A percentile compares a stretch with the other conserved stretches of the same genome.
Conservation (phyloP, 2,888 invertebrate species). For the Crepidodera aurea region DNA sequence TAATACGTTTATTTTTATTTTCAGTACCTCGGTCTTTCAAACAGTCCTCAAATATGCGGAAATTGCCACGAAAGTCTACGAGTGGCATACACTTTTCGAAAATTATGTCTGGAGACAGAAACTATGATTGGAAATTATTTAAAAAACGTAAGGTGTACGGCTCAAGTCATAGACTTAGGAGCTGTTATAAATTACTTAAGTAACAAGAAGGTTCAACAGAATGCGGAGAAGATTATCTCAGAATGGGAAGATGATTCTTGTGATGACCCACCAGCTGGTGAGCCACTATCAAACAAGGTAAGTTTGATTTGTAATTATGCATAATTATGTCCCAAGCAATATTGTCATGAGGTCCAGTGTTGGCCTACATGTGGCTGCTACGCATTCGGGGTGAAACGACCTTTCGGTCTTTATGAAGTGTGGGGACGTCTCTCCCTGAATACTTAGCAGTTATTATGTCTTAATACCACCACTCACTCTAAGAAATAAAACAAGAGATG, state of each 20-base stretch:
- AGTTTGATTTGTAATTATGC: too few species aligned
- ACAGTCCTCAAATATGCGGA: conserved; percentile 39
- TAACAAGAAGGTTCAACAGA: neutral
- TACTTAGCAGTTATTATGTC: too few species aligned
- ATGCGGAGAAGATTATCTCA: conserved; percentile 14
- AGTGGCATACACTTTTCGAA: conserved; percentile 36
- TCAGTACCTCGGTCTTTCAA: conserved; percentile 39
- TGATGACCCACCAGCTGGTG: neutral
- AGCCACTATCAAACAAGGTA: neutral
- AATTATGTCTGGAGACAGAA: conserved; percentile 40
- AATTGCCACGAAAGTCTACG: conserved; percentile 33
- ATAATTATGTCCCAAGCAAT: too few species aligned
- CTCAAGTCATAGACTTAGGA: conserved; percentile 26
- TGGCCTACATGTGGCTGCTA: too few species aligned
- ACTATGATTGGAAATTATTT: conserved; percentile 39
- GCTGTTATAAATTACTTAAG: conserved; percentile 25
- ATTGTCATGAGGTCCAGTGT: too few species aligned
- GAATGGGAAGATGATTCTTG: conserved; percentile 28
- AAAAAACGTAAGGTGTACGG: conserved; percentile 21
- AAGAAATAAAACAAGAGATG: too few species aligned
- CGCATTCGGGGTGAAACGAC: too few species aligned
- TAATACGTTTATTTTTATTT: too few species aligned
- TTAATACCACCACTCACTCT: too few species aligned
- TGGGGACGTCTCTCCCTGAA: too few species aligned
- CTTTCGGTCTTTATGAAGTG: too few species aligned